Evolutionary conservation across 1,140 invertebrate species (phyloP).

Genomic region (Tenebrio molitor): DNA sequence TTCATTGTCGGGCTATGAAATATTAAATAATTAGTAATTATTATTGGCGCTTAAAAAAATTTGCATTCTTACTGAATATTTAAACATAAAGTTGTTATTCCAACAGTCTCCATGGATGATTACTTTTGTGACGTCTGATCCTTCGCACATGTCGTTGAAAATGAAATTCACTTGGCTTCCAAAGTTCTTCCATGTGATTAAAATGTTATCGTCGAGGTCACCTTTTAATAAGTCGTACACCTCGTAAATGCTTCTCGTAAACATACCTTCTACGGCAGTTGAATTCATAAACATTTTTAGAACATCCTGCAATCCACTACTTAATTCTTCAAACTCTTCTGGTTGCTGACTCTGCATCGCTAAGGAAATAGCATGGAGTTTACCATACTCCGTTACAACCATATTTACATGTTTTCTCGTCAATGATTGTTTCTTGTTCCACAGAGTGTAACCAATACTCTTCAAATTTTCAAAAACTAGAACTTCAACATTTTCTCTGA

Average conservation of each 20-base stretch:
- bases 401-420: slow-evolving; percentile 66
- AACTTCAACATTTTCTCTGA: slow-evolving; percentile 65
- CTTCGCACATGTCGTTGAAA: not conserved
- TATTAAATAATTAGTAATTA: slow-evolving; percentile 15
- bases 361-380: slow-evolving; percentile 70
- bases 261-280: not conserved
- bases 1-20: slow-evolving; percentile 30
- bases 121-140: slow-evolving; percentile 26
- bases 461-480: slow-evolving; percentile 72
- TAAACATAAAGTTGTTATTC: slow-evolving; percentile 59
- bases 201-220: slow-evolving; percentile 15
- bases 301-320: not conserved
- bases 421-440: slow-evolving; percentile 66
- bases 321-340: slow-evolving; percentile 58
- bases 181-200: slow-evolving; percentile 35
- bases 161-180: not conserved
- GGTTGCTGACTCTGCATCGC: slow-evolving; percentile 66
- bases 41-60: slow-evolving; percentile 27
- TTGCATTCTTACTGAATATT: slow-evolving; percentile 52
- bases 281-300: not conserved
- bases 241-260: not conserved
- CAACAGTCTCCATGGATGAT: slow-evolving; percentile 59
- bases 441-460: slow-evolving; percentile 65
- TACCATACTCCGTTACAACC: slow-evolving; percentile 69
- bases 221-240: not conserved